Evolutionary conservation across 37 sponge, comb jelly and placozoan species (phyloP), one percentile per base, ranked within the genome.

Genomic region (Chondrilla cf. caribensis): DNA sequence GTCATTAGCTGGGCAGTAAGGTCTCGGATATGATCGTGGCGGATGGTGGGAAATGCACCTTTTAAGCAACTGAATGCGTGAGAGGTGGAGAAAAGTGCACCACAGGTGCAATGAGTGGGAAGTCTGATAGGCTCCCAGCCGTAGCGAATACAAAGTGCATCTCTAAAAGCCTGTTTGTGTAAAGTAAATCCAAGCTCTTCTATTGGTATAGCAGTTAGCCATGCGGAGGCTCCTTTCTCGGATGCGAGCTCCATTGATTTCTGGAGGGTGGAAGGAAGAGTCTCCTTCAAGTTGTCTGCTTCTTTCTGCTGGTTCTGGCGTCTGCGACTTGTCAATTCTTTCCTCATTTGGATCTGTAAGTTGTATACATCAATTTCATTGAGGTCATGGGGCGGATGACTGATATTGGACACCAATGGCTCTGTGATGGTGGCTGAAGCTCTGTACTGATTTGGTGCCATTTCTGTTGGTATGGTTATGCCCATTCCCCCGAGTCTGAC

Each of bases 131-230:
- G 76, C 14, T 73, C 38, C 76, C 76, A 73, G 25, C 42, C 41
- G n/a, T 73, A 73, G 18, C 41, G 40, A 65, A 65, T 65, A 26
- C 67, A 65, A 9, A 73, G 76, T 14, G 76, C 76, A 35, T 73
- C 76, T 17, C 25, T 36, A 73, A 73, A 73, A n/a, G 76, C 76
- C 41, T 36, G 41, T 35, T 73, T 73, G 42, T 73, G 76, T 41
- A 73, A n/a, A n/a, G 76, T 40, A n/a, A 73, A 73, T 8, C 76
- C 42, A 36, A 37, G 42, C 76, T 73, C 76, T 39, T 73, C 21
- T 6, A 36, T 40, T 11, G 76, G 76, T 15, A 73, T 36, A 39
- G 44, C 76, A 35, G 44, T 73, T 17, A 73, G 42, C 76, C 76
- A 73, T 15, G 44, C 37, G 8, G 76, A 73, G 19, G 76, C 76